Conservation (phyloP, 2,888 invertebrate species). For the Heliconius ismenius region DNA sequence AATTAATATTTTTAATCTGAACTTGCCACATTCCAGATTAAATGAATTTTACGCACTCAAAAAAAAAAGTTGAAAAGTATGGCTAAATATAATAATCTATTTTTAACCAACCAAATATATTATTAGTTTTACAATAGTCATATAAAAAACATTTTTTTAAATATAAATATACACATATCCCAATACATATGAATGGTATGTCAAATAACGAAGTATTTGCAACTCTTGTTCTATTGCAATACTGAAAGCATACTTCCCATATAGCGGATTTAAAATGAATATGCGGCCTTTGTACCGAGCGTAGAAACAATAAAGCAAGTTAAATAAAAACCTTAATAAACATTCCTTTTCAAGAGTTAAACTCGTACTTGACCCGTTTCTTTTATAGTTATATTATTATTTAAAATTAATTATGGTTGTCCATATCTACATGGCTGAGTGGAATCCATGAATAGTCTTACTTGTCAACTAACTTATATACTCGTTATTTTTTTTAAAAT, state of each 20-base stretch:
- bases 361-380: constrained; percentile 18
- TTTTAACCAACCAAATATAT: no score
- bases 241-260: constrained; percentile 1
- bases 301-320: constrained; percentile 16
- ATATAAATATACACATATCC: not conserved
- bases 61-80: no score
- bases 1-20: no score
- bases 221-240: not conserved
- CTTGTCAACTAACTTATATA: constrained; percentile 19
- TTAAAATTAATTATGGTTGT: constrained; percentile 1
- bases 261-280: constrained; percentile 8
- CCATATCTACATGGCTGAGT: not conserved
- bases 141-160: no score
- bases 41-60: no score
- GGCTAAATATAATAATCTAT: no score
- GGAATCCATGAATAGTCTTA: constrained; percentile 10
- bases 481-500: constrained; percentile 19
- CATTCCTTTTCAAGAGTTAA: constrained; percentile 21
- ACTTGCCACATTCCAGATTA: no score
- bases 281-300: not conserved
- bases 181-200: not conserved
- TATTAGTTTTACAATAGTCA: no score
- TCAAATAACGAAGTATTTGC: constrained; percentile 5
- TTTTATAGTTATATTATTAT: constrained; percentile 15
- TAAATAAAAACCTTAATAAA: constrained; percentile 22